Evolutionary conservation across 2,113 vertebrate species (phyloP), one percentile per base, ranked within the genome.

Genomic region (Galeopterus variegatus): DNA sequence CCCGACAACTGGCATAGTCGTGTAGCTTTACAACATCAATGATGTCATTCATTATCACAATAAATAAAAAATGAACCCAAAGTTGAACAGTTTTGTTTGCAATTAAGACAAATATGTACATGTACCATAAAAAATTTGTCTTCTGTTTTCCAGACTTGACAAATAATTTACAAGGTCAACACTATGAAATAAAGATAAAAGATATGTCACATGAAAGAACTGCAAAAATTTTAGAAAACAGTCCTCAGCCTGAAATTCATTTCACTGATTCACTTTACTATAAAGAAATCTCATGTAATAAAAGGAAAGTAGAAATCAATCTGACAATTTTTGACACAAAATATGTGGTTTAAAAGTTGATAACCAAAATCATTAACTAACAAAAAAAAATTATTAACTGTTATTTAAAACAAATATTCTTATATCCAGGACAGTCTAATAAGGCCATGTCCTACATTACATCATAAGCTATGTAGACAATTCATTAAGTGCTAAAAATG

Each of bases 221-320:
- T 62, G 17, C 17, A 97, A 92, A 86, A 50, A 50, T 73, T 89
- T 92, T 54, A 94, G 84, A 83, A 87, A 93, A 77, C 4, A 76
- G 26, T 89, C 26, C 95, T 81, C 50, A 87, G 45, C 79, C 56
- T 90, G 18, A 96, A 93, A 93, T 94, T 87, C 41, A 94, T 50
- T 79, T 95, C 50, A 88, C 23, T 41, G 65, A 73, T 56, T 75
- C 52, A 58, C 56, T 75, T 94, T 90, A 90, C 65, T 52, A 82
- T 67, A 87, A 88, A 90, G 54, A 96, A 77, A 93, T 81, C 21
- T 52, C n/a, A 67, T n/a, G 14, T 85, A 67, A 90, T 52, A 87
- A 73, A 93, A 88, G 76, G 50, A 3, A 86, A 89, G 21, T 28
- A 11, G 23, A 84, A 96, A 88, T 80, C 52, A 85, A 80, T 91